Evolutionary conservation across 2,797 vertebrate genomes (phyloP).

Genomic region (Macroramphosus scolopax): DNA sequence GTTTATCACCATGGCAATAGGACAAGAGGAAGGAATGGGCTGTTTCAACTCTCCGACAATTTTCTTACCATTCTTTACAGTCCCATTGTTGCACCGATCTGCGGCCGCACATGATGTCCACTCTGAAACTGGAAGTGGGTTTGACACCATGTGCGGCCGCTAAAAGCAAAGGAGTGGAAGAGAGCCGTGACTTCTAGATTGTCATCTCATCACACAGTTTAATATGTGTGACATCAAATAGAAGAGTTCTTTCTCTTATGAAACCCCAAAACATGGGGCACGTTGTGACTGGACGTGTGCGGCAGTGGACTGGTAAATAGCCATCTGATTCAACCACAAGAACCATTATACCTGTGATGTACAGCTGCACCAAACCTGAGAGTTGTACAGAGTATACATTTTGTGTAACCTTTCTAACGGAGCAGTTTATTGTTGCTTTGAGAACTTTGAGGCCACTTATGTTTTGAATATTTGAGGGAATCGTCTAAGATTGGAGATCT

Average conservation of each 20-base stretch:
- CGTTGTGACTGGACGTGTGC: constrained; percentile 10
- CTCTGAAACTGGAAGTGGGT: constrained; percentile 12
- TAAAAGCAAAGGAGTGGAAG: constrained; percentile 13
- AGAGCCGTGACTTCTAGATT: constrained; percentile 21
- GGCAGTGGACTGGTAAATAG: constrained; percentile 32
- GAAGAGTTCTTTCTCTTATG: constrained; percentile 13
- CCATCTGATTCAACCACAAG: constrained; percentile 50
- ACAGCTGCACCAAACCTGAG: constrained; percentile 63
- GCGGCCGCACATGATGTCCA: constrained; percentile 20
- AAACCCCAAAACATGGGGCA: constrained; percentile 20
- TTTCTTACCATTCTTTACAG: constrained; percentile 31
- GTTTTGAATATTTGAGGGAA: constrained; percentile 10
- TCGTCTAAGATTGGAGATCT: constrained; percentile 4
- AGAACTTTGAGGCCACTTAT: constrained; percentile 9
- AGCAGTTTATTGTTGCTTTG: constrained; percentile 34
- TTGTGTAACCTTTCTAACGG: constrained; percentile 38
- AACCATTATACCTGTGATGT: constrained; percentile 73
- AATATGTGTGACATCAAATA: constrained; percentile 32
- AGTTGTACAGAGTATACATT: constrained; percentile 33
- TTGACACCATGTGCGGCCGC: constrained; percentile 21
- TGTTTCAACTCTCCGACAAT: neutral
- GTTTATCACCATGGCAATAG: constrained; percentile 38
- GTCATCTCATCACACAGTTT: constrained; percentile 22
- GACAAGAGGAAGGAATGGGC: constrained; percentile 16
- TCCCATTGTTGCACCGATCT: constrained; percentile 17